These are phyloP conservation scores for Mactromeris polynyma DNA, from an alignment of 2,888 invertebrate genomes.

Conservation along the genomic window DNA sequence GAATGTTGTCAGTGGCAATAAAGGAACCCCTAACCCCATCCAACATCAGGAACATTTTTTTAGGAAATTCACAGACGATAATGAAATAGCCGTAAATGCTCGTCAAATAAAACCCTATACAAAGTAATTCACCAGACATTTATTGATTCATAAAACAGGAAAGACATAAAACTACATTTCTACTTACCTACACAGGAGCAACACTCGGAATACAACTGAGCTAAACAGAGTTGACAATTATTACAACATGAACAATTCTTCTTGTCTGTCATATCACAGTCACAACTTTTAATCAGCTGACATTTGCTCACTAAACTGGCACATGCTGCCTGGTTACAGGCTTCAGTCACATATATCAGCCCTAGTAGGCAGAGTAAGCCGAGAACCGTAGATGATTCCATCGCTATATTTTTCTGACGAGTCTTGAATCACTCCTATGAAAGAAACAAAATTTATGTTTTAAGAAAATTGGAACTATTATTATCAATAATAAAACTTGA, in stretches of 20 bases:
- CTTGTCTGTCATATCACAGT: constrained; percentile 92
- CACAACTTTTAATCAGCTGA: constrained; percentile 97
- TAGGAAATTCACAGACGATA: too few species aligned
- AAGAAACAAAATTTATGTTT: too few species aligned
- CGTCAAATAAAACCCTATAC: too few species aligned
- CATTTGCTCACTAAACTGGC: constrained; percentile 98
- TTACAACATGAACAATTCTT: constrained; percentile 97
- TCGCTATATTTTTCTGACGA: neutral
- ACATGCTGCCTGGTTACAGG: constrained; percentile 97
- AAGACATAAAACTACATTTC: too few species aligned
- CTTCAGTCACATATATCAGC: constrained; percentile 62
- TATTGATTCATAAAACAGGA: too few species aligned
- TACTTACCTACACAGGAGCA: constrained; percentile 98
- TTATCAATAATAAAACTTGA: too few species aligned
- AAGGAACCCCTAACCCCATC: too few species aligned
- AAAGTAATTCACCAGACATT: too few species aligned
- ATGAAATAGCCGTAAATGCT: too few species aligned
- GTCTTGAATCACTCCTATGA: neutral
- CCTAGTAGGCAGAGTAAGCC: constrained; percentile 34
- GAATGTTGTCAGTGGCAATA: too few species aligned
- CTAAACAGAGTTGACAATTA: constrained; percentile 96
- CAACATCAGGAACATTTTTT: too few species aligned
- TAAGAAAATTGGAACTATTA: too few species aligned
- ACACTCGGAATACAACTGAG: constrained; percentile 96
- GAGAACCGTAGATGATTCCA: neutral